phyloP scores from a whole-genome alignment of 2,797 vertebrate genomes.

The Coregonus sp. region DNA sequence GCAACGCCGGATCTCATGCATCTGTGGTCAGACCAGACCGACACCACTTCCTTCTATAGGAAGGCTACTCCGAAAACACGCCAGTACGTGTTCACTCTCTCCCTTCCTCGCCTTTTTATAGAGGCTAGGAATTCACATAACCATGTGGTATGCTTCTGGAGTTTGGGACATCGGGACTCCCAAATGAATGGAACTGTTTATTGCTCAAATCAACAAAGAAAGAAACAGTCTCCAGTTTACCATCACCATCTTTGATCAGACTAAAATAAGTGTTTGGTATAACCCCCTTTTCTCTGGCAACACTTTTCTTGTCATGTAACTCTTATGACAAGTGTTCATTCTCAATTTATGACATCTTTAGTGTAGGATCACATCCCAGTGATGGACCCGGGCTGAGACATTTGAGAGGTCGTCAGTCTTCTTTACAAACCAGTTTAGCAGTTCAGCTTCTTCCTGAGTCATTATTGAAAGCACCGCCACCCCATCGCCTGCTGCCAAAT shows the following conservation, averaged over 20 bases:
- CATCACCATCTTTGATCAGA: constrained; percentile 44
- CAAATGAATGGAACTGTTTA: constrained; percentile 40
- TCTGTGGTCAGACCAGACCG: constrained; percentile 80
- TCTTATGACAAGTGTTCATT: constrained; percentile 20
- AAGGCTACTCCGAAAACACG: constrained; percentile 73
- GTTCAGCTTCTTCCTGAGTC: constrained; percentile 46
- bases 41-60: constrained; percentile 81
- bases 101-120: constrained; percentile 54
- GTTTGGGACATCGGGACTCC: constrained; percentile 53
- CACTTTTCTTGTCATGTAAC: constrained; percentile 25
- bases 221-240: constrained; percentile 36
- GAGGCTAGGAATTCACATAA: constrained; percentile 72
- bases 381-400: constrained; percentile 43
- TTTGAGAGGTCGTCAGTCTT: constrained; percentile 51
- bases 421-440: constrained; percentile 35
- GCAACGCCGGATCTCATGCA: constrained; percentile 78
- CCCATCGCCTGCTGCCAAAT: constrained; percentile 47
- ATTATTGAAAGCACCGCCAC: constrained; percentile 41
- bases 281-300: constrained; percentile 33
- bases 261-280: constrained; percentile 32
- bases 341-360: constrained; percentile 26
- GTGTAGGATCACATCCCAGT: constrained; percentile 44
- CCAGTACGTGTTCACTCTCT: constrained; percentile 69
- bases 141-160: constrained; percentile 70
- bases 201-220: too few relatives aligned